These are phyloP conservation scores for Vombatus ursinus DNA, from an alignment of 2,113 vertebrate genomes.

Conservation along the genomic window DNA sequence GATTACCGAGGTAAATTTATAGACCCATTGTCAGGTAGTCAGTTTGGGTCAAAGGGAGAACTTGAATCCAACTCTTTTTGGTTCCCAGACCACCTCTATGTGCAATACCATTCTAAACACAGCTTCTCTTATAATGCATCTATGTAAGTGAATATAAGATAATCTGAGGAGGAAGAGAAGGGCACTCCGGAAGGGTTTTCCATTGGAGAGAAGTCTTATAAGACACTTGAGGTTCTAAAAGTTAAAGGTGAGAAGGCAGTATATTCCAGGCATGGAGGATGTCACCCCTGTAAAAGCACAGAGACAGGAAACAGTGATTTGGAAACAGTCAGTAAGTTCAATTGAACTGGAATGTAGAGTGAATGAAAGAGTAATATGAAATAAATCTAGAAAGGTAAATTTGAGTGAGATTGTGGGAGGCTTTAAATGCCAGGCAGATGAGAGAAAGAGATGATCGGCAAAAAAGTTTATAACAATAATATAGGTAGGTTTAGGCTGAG, in stretches of 20 bases:
- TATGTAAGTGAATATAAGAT: neutral
- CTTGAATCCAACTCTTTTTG: neutral
- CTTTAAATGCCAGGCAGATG: neutral
- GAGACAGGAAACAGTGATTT: neutral
- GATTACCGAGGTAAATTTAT: neutral
- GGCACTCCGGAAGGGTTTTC: neutral
- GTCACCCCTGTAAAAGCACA: neutral
- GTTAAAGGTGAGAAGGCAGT: neutral
- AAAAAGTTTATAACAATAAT: neutral
- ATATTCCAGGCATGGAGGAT: neutral
- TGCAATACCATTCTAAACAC: neutral
- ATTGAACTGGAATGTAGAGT: neutral
- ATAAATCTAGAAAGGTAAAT: neutral
- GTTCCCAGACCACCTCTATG: neutral
- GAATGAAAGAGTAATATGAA: neutral
- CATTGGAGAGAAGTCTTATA: neutral
- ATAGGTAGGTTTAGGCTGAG: neutral
- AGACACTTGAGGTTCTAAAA: neutral
- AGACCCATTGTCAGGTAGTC: neutral
- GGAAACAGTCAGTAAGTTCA: neutral
- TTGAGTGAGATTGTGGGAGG: neutral
- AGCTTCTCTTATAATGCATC: neutral
- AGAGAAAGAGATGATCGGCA: neutral
- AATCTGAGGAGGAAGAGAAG: neutral
- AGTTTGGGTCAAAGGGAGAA: neutral